Percentiles rank a stretch among this genome's conserved stretches.
Conservation (phyloP, 1,140 invertebrate genomes). For the Tetraneura akinire region DNA sequence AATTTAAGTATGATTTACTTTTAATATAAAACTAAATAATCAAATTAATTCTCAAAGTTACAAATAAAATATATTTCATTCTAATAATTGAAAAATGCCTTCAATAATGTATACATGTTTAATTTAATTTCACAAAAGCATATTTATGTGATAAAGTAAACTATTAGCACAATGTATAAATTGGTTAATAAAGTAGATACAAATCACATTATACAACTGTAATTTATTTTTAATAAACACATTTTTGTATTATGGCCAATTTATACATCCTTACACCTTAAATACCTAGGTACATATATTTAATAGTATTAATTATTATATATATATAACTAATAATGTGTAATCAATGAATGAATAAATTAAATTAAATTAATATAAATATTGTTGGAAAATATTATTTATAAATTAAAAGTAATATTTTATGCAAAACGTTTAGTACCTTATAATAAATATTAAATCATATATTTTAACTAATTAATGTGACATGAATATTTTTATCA, state of each 20-base stretch:
- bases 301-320: background rate
- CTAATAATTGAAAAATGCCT: conserved; percentile 23
- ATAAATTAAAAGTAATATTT: too few species aligned
- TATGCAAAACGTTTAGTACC: too few species aligned
- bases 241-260: conserved; percentile 3
- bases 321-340: background rate
- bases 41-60: background rate
- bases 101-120: background rate
- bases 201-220: background rate
- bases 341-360: background rate
- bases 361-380: background rate
- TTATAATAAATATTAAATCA: too few species aligned
- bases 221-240: background rate
- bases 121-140: conserved; percentile 5
- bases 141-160: conserved; percentile 17
- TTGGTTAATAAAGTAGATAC: conserved; percentile 5
- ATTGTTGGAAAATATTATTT: background rate
- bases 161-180: background rate
- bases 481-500: too few species aligned
- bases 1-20: too few species aligned
- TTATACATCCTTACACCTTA: background rate
- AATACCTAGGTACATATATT: background rate
- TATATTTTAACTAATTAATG: too few species aligned
- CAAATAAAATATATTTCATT: background rate
- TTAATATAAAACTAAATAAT: too few species aligned